A percentile compares a stretch with the other conserved stretches of the same genome.
Evolutionary conservation across 2,888 invertebrate species (phyloP).

Genomic region (Eupithecia insigniata): DNA sequence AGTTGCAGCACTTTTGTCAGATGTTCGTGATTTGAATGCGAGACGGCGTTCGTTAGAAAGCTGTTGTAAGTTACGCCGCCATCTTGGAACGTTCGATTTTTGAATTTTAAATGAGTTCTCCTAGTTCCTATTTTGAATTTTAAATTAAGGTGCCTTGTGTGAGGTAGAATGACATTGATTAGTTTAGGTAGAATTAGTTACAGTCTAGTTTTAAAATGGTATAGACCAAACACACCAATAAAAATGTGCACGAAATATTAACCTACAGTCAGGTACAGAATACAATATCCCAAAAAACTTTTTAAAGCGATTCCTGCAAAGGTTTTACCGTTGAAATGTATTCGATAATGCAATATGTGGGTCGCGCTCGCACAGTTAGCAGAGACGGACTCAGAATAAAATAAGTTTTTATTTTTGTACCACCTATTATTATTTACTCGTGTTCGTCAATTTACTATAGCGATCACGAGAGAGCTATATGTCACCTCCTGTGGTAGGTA

Average conservation of each 20-base stretch:
- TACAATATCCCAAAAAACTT: slow-evolving; percentile 12
- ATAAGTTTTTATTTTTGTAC: not conserved
- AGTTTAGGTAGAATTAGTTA: not conserved
- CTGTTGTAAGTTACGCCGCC: slow-evolving; percentile 45
- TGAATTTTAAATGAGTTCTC: slow-evolving; percentile 41
- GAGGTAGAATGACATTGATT: slow-evolving; percentile 6
- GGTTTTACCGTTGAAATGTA: slow-evolving; percentile 46
- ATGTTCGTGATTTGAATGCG: slow-evolving; percentile 73
- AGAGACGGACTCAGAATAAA: slow-evolving; percentile 37
- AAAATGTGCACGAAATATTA: not conserved
- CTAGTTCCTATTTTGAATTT: slow-evolving; percentile 26
- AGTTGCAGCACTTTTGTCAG: slow-evolving; percentile 79
- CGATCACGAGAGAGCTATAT: not conserved
- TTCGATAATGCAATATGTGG: slow-evolving; percentile 49
- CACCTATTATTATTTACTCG: not conserved
- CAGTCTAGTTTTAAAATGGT: not conserved
- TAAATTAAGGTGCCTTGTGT: slow-evolving; percentile 11
- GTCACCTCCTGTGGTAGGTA: not conserved
- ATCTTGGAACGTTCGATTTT: slow-evolving; percentile 46
- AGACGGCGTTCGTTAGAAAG: slow-evolving; percentile 46
- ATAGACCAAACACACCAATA: not conserved
- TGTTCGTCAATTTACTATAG: not conserved
- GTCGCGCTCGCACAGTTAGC: slow-evolving; percentile 36
- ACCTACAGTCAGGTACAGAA: not conserved
- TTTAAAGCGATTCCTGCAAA: slow-evolving; percentile 40